Base-by-base conservation (phyloP, 2,113 vertebrate genomes). In the Dolichallabes microphthalmus region DNA sequence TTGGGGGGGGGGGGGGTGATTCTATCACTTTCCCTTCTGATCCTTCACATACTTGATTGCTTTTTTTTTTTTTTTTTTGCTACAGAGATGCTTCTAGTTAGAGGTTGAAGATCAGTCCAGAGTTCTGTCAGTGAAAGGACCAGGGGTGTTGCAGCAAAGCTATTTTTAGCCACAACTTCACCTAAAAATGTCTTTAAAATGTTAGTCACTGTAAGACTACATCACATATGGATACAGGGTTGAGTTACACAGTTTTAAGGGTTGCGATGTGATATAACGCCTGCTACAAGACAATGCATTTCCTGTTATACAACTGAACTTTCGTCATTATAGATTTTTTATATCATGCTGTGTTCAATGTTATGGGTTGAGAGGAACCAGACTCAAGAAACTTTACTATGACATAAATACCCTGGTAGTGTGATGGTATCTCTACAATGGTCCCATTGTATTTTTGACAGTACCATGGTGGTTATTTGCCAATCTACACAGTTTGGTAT, bases 1-100 rank as follows among this genome's bases (percentile, higher is more conserved):
- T 83, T 45, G n/a, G n/a, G 22, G 50, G 50, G 25, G 25, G 53
- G 5, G 66, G 4, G 10, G 25, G 63, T 55, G 39, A 66, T 27
- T 75, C 57, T 61, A 80, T 80, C 57, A 52, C 50, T 82, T 68
- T 17, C 13, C 60, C 11, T 35, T 35, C 39, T 50, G 15, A 32
- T 53, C 22, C 20, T 45, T 30, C 53, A 63, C 39, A 92, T 60
- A 27, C 55, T 17, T 27, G 9, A 45, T 27, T 83, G 32, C 27
- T 74, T 75, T 27, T 30, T 30, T 45, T 45, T 45, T 45, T 45
- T 45, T 45, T 45, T 7, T 7, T 45, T 45, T 78, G 9, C 75
- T 30, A 27, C 27, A 52, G 73, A 50, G 4, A 52, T 58, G 30
- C 30, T 39, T 52, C 19, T 20, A 53, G 64, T 39, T 53, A n/a